These are phyloP conservation scores for Choloepus didactylus DNA, from an alignment of 2,797 vertebrate genomes.

Conservation along the genomic window DNA sequence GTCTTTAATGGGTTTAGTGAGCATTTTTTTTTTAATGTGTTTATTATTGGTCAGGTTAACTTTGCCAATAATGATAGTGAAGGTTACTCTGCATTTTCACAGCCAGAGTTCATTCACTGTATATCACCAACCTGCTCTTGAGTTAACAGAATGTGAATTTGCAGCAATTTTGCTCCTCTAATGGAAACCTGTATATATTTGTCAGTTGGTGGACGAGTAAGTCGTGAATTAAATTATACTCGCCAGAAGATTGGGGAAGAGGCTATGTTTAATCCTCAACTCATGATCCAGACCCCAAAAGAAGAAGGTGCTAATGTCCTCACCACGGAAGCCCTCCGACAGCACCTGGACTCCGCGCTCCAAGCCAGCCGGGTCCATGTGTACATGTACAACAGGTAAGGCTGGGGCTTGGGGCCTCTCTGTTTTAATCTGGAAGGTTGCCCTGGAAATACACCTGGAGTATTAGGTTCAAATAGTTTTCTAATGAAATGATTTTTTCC, in stretches of 20 bases:
- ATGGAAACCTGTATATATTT: conserved; percentile 80
- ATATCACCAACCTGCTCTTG: background rate
- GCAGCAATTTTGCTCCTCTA: conserved; percentile 71
- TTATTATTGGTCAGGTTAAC: conserved; percentile 23
- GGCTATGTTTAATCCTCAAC: conserved; percentile 98
- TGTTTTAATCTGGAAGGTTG: background rate
- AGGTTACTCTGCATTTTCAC: background rate
- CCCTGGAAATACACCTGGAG: background rate
- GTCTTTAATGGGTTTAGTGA: background rate
- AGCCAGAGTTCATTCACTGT: background rate
- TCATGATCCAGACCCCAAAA: conserved; percentile 99
- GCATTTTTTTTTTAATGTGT: background rate
- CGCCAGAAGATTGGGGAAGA: conserved; percentile 99
- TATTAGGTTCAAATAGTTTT: background rate
- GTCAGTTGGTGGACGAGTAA: conserved; percentile 97
- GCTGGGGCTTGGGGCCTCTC: background rate
- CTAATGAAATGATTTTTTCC: background rate
- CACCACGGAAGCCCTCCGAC: conserved; percentile 95
- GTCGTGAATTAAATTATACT: conserved; percentile 97
- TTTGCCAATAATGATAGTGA: background rate
- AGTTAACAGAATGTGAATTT: background rate
- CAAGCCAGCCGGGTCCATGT: conserved; percentile 97
- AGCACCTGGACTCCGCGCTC: conserved; percentile 97
- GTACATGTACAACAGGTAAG: conserved; percentile 97
- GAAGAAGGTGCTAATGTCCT: conserved; percentile 96